Conservation (phyloP, 2,113 vertebrate genomes). For the Aptenodytes patagonicus region DNA sequence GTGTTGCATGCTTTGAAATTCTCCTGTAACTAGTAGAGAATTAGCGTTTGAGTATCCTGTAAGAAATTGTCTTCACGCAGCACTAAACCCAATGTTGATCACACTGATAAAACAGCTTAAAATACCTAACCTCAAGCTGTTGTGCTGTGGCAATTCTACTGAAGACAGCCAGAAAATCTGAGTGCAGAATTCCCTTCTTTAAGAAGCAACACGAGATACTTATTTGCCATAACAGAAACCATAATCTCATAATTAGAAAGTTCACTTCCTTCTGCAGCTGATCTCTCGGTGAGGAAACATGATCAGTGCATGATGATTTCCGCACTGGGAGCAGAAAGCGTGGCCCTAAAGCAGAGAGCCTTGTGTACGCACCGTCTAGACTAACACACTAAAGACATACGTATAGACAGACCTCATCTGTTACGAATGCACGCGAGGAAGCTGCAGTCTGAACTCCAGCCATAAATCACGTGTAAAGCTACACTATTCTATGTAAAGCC, state of each 20-base stretch:
- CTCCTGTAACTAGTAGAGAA: neutral
- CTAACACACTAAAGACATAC: neutral
- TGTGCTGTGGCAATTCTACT: neutral
- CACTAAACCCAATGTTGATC: neutral
- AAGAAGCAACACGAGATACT: neutral
- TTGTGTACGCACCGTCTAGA: accelerated
- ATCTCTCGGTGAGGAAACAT: neutral
- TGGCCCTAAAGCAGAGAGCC: neutral
- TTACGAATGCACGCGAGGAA: neutral
- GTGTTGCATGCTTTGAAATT: neutral
- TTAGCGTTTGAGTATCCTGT: neutral
- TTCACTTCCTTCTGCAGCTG: neutral
- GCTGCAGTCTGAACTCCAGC: neutral
- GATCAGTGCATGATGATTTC: accelerated
- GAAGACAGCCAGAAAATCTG: neutral
- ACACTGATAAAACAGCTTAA: neutral
- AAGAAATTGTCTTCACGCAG: neutral
- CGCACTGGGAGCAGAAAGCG: neutral
- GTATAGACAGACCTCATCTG: neutral
- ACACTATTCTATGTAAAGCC: neutral
- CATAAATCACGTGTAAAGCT: neutral
- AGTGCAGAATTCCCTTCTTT: neutral
- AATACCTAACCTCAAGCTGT: neutral
- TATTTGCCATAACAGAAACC: neutral
- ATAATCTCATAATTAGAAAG: neutral